Evolutionary conservation across 2,797 vertebrate genomes (phyloP).

Genomic region (Sebastes glaucus): DNA sequence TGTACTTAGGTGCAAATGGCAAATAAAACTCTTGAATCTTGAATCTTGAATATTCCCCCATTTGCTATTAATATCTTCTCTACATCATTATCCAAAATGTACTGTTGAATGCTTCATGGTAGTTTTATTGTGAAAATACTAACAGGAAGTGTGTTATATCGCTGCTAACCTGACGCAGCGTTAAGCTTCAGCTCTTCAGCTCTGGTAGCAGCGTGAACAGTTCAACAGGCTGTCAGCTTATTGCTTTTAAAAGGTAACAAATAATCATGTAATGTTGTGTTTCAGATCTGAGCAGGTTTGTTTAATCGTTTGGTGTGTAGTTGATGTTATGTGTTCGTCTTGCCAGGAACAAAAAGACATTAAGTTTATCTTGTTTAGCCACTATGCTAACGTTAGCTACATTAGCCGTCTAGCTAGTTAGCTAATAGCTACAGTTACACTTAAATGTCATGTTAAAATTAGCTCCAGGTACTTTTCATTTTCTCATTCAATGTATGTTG

Average conservation of each 20-base stretch:
- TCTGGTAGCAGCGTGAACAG: slow-evolving; percentile 1
- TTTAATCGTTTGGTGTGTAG: background rate
- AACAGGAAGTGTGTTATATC: background rate
- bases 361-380: background rate
- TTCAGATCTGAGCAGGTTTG: fast-evolving
- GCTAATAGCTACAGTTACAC: background rate
- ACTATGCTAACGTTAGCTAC: slow-evolving; percentile 56
- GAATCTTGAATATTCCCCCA: fast-evolving
- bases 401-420: slow-evolving; percentile 26
- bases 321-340: background rate
- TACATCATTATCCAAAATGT: background rate
- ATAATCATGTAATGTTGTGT: fast-evolving
- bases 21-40: no score
- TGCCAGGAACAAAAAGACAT: background rate
- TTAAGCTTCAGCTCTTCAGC: slow-evolving; percentile 6
- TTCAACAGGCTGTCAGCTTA: slow-evolving; percentile 8
- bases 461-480: fast-evolving
- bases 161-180: background rate
- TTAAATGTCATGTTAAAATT: background rate
- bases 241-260: slow-evolving; percentile 48
- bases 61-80: fast-evolving
- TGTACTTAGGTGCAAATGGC: no score
- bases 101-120: fast-evolving
- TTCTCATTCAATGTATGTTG: fast-evolving
- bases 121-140: slow-evolving; percentile 40